Conservation (phyloP, 2,888 invertebrate genomes). For the Ptycholaimellus sp. region DNA sequence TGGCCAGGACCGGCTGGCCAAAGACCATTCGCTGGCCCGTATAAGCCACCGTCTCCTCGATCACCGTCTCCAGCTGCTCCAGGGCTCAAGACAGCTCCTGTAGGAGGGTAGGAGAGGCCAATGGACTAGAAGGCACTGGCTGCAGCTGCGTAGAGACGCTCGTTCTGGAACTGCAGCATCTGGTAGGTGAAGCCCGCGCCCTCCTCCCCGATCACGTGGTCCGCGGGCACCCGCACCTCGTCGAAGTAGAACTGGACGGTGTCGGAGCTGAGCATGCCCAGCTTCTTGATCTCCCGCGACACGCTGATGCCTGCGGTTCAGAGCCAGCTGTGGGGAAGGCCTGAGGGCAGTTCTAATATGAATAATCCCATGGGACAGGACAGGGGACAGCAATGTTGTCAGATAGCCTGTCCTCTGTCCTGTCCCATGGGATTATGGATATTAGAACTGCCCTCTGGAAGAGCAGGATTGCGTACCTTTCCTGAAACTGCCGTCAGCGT, state of each 20-base stretch:
- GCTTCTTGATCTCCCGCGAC: conserved; percentile 31
- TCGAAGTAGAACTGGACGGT: conserved; percentile 36
- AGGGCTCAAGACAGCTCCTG: conserved; percentile 14
- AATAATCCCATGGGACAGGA: too few relatives aligned
- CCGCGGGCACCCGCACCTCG: conserved; percentile 31
- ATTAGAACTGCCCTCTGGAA: too few relatives aligned
- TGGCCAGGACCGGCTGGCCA: conserved; percentile 26
- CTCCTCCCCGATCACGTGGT: conserved; percentile 33
- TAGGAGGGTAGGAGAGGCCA: conserved; percentile 1
- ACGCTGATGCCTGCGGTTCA: conserved; percentile 22
- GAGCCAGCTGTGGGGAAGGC: background rate
- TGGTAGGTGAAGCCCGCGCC: conserved; percentile 35
- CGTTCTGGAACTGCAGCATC: conserved; percentile 37
- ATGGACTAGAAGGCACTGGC: conserved; percentile 6
- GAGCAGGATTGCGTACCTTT: background rate
- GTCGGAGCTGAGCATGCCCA: conserved; percentile 35
- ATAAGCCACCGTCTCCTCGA: conserved; percentile 33
- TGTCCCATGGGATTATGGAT: too few relatives aligned
- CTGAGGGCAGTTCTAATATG: too few relatives aligned
- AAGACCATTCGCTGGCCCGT: conserved; percentile 31
- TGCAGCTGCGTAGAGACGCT: conserved; percentile 30
- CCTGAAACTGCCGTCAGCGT: too few relatives aligned
- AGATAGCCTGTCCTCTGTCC: too few relatives aligned
- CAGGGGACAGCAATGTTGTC: too few relatives aligned
- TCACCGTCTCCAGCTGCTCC: conserved; percentile 26